phyloP scores from a whole-genome alignment of 2,888 invertebrate species.

The Trachelus iudaicus region DNA sequence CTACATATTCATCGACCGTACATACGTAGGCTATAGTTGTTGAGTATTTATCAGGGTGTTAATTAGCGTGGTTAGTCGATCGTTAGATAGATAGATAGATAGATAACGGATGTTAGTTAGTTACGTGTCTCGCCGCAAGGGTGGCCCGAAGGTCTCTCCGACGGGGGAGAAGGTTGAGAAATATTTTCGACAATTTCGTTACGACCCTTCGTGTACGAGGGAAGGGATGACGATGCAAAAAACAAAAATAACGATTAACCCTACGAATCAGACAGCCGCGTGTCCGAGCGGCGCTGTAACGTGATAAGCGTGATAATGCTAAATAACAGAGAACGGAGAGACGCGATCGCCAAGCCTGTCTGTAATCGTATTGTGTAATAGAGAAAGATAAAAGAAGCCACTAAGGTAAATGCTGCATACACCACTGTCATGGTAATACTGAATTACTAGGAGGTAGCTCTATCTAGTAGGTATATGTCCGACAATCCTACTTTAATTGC shows the following conservation, averaged over 20 bases:
- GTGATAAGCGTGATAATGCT: neutral
- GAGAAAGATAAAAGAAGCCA: slow-evolving; percentile 8
- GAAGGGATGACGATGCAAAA: neutral
- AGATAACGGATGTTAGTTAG: slow-evolving; percentile 25
- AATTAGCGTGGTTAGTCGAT: slow-evolving; percentile 23
- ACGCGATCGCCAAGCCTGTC: slow-evolving; percentile 17
- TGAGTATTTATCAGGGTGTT: slow-evolving; percentile 31
- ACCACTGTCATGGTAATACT: slow-evolving; percentile 35
- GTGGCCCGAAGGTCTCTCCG: slow-evolving; percentile 19
- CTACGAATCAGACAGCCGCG: neutral
- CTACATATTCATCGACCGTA: slow-evolving; percentile 2
- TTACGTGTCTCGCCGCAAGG: slow-evolving; percentile 12
- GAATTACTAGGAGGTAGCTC: slow-evolving; percentile 37
- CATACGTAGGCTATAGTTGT: slow-evolving; percentile 12
- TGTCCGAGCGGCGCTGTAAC: too few species aligned
- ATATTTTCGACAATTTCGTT: too few species aligned
- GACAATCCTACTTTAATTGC: slow-evolving; percentile 64
- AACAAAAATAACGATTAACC: neutral
- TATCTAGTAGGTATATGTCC: slow-evolving; percentile 53
- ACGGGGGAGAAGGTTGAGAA: neutral
- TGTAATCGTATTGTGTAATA: slow-evolving; percentile 1
- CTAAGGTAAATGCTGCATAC: slow-evolving; percentile 27
- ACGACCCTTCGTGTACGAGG: neutral
- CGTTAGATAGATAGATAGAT: slow-evolving; percentile 25
- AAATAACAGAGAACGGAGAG: slow-evolving; percentile 9